Evolutionary conservation across 1,140 invertebrate species (phyloP).

Genomic region (Galendromus occidentalis): DNA sequence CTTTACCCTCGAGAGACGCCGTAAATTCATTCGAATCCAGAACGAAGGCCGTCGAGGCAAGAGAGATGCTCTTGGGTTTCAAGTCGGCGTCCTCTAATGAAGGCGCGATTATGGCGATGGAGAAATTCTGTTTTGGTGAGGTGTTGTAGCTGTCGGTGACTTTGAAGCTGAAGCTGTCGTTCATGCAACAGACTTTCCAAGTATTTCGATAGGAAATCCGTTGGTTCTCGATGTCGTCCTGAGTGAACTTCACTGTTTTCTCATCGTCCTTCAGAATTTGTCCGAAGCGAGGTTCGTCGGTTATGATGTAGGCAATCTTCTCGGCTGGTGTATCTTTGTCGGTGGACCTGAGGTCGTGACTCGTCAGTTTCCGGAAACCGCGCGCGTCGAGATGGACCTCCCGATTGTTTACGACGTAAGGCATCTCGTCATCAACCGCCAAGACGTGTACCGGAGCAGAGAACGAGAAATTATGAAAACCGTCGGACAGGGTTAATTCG

Average conservation of each 20-base stretch:
- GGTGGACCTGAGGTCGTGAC: background rate
- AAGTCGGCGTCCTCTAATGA: background rate
- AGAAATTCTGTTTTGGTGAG: background rate
- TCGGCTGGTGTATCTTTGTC: background rate
- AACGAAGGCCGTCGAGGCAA: background rate
- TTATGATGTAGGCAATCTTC: background rate
- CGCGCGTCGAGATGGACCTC: background rate
- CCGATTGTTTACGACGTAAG: background rate
- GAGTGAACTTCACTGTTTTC: background rate
- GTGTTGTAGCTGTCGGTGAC: conserved; percentile 9
- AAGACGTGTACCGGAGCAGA: background rate
- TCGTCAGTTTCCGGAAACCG: background rate
- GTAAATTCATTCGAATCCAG: background rate
- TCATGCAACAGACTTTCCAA: background rate
- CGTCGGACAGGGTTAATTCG: background rate
- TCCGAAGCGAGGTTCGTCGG: background rate
- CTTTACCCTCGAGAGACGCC: background rate
- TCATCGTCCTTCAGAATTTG: background rate
- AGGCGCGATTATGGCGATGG: background rate
- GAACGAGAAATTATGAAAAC: background rate
- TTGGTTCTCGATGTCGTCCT: background rate
- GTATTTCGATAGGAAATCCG: background rate
- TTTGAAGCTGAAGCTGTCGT: background rate
- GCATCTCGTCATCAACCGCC: background rate
- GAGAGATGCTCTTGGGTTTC: background rate